Conservation (phyloP, 2,888 invertebrate species). For the Orthonevra nobilis region DNA sequence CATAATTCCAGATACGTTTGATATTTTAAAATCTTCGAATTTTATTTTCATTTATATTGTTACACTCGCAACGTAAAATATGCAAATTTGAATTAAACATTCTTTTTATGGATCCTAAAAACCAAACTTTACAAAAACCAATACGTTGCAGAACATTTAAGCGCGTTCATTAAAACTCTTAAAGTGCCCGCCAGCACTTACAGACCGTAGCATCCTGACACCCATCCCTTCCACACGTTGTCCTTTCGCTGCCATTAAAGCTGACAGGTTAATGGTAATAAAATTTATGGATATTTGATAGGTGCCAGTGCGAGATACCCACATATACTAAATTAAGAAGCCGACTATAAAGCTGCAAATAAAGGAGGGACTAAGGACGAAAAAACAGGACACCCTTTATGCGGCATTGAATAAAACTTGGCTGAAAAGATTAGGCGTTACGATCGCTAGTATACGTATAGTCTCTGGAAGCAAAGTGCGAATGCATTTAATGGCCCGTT, state of each 20-base stretch:
- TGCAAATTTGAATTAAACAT: slow-evolving; percentile 51
- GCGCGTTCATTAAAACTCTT: slow-evolving; percentile 45
- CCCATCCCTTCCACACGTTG: slow-evolving; percentile 20
- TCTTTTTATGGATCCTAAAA: slow-evolving; percentile 46
- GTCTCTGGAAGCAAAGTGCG: neutral
- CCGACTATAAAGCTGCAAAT: slow-evolving; percentile 8
- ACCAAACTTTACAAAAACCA: slow-evolving; percentile 42
- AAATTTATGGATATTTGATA: slow-evolving; percentile 66
- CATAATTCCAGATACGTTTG: too few relatives aligned
- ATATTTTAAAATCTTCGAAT: too few relatives aligned
- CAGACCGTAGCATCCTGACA: slow-evolving; percentile 16
- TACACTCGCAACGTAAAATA: neutral
- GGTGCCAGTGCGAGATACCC: slow-evolving; percentile 9
- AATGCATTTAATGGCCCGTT: slow-evolving; percentile 6
- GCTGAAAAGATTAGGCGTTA: slow-evolving; percentile 16
- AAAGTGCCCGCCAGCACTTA: slow-evolving; percentile 12
- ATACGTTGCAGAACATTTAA: slow-evolving; percentile 30
- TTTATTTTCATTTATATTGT: too few relatives aligned
- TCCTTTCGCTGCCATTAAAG: slow-evolving; percentile 50
- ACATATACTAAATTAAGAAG: slow-evolving; percentile 7
- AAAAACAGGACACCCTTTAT: neutral
- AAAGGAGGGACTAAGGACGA: neutral
- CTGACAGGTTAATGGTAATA: slow-evolving; percentile 42
- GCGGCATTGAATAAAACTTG: slow-evolving; percentile 8
- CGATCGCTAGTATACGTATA: slow-evolving; percentile 1